Base-by-base conservation (phyloP, 2,797 vertebrate genomes). In the Hemibagrus guttatus region DNA sequence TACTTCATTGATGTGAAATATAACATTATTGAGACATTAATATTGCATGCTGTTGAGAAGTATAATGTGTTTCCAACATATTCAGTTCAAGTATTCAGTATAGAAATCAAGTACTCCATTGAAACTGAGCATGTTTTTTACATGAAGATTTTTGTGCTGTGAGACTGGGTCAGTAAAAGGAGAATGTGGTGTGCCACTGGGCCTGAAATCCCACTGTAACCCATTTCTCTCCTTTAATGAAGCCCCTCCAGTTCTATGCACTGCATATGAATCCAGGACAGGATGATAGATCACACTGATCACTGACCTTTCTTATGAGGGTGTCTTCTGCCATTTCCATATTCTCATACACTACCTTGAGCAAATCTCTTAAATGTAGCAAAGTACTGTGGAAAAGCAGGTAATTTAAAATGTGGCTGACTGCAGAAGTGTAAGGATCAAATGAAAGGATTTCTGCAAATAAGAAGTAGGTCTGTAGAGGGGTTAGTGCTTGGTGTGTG, bases 231-330 rank as follows among this genome's bases (percentile, higher is more conserved):
- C 83, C 42, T 88, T 85, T 83, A 90, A 87, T 84, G 61, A 89
- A 89, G 63, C 63, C 81, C 76, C 88, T 89, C 81, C 85, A 84
- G 79, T 79, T 85, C 81, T 61, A 52, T 64, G 28, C 31, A 59
- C 83, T 72, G 86, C 86, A 89, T 89, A 89, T 84, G 86, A 86
- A 88, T 87, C 64, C 81, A 58, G 86, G 90, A 90, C 90, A 90
- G 85, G 81, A 87, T 89, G 87, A 89, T 89, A 84, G 66, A 91
- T 91, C 89, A 69, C 84, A 76, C 83, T 76, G 82, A 87, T 90
- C 86, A 86, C 31, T 87, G 88, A 91, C 85, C 90, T 89, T 88
- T 91, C 66, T 83, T 88, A 79, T 84, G 84, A 87, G 85, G 86
- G 76, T 87, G 68, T 89, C 87, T 86, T 87, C 85, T 85, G 63